Percentiles rank a stretch among this genome's conserved stretches.
Evolutionary conservation across 2,888 invertebrate species (phyloP).

Genomic region (Metallyticus violacea): DNA sequence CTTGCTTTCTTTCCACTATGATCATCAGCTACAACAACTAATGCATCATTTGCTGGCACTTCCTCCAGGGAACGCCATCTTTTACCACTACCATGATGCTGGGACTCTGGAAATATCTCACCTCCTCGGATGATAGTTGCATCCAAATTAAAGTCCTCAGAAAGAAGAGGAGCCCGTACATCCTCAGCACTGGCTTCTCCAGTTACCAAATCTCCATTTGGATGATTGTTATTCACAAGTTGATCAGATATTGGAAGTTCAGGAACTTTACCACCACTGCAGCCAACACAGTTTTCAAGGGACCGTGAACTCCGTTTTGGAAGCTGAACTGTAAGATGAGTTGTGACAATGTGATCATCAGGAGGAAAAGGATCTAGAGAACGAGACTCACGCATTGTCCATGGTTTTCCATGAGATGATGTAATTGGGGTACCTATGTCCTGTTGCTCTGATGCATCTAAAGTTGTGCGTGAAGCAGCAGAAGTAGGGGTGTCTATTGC

Average conservation of each 20-base stretch:
- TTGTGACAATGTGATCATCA: conserved; percentile 20
- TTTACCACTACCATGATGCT: conserved; percentile 54
- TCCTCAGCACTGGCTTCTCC: conserved; percentile 43
- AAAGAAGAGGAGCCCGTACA: conserved; percentile 52
- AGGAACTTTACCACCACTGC: conserved; percentile 36
- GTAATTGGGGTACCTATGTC: background rate
- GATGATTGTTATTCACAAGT: conserved; percentile 53
- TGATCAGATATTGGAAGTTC: conserved; percentile 47
- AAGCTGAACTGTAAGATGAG: conserved; percentile 34
- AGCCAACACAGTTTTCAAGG: conserved; percentile 53
- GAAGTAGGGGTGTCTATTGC: conserved; percentile 5
- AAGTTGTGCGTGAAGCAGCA: conserved; percentile 17
- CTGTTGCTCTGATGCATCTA: conserved; percentile 2
- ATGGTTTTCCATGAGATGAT: conserved; percentile 10
- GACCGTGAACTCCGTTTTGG: conserved; percentile 46
- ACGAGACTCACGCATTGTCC: conserved; percentile 57
- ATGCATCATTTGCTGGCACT: conserved; percentile 46
- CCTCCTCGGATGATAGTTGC: conserved; percentile 19
- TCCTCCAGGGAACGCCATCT: conserved; percentile 79
- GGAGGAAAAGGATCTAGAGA: conserved; percentile 63
- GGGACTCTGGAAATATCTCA: conserved; percentile 24
- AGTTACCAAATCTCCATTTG: conserved; percentile 53
- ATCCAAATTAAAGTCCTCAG: conserved; percentile 42
- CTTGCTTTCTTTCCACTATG: conserved; percentile 55
- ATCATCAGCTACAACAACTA: conserved; percentile 40